Base-by-base conservation (phyloP, 2,888 invertebrate species). In the Mechanitis messenoides region DNA sequence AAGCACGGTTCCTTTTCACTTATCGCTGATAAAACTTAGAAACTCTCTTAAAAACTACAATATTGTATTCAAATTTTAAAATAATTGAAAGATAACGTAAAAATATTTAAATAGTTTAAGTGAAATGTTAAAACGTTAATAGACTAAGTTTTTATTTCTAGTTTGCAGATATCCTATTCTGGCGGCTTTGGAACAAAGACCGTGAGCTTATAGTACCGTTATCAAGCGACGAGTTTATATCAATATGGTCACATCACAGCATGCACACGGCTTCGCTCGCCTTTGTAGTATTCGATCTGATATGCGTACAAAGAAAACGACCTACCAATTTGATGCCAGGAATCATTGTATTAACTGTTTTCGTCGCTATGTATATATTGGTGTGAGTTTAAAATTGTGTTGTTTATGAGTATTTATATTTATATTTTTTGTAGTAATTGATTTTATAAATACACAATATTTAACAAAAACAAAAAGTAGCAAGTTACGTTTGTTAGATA, bases 81-180 rank as follows among this genome's bases (percentile, higher is more conserved):
- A 20, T 20, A 20, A 20, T 20, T 20, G 20, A 20, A 20, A 20
- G 20, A 20, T 20, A 1, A 20, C 20, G 20, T 35, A 35, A 1
- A 35, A 35, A 35, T 35, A 35, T 35, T 1, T 6, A 1, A 35
- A 6, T 35, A 1, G 35, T 6, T 5, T 5, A 35, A 35, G 35
- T 35, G 1, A 20, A 20, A 20, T 20, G 20, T 20, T 20, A 20
- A 20, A 20, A 20, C 20, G 20, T 20, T 20, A 20, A 20, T 20
- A 20, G 20, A 20, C 20, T 20, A 20, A 42, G 1, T 42, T 42
- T 1, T 42, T 7, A 50, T 9, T 79, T 78, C 28, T 73, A 88
- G 88, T 86, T 84, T 63, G 79, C 83, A 58, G 88, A 88, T 63
- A 79, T 82, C 47, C 67, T 85, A 35, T 88, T 88, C 70, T 88